A percentile compares a stretch with the other conserved stretches of the same genome.
These are phyloP conservation scores for Orientallactaga sibirica DNA, from an alignment of 2,797 vertebrate species.

Conservation along the genomic window DNA sequence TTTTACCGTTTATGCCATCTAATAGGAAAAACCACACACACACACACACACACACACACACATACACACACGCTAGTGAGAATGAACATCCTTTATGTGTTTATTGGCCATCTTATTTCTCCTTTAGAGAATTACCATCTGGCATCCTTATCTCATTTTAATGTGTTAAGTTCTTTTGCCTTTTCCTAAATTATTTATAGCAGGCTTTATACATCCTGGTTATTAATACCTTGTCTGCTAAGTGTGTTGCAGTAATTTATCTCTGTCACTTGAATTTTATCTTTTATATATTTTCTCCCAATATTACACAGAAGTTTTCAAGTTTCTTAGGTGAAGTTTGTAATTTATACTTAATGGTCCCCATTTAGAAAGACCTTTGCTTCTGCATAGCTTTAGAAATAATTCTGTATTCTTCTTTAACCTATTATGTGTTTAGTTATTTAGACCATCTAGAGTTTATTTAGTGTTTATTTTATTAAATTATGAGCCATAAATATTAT, in stretches of 20 bases:
- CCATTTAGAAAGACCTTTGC: not conserved
- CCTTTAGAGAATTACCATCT: conserved; percentile 58
- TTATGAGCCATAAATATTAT: conserved; percentile 3
- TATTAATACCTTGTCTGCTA: conserved; percentile 70
- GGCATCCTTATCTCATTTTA: conserved; percentile 62
- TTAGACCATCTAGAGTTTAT: not conserved
- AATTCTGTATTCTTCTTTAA: conserved; percentile 24
- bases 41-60: not conserved
- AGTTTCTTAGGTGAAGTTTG: not conserved
- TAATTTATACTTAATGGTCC: not conserved
- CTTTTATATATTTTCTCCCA: not conserved
- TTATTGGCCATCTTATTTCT: conserved; percentile 40
- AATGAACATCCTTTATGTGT: not conserved
- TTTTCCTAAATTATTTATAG: conserved; percentile 71
- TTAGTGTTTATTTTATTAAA: conserved; percentile 64
- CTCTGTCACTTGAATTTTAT: not conserved
- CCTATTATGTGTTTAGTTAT: conserved; percentile 37
- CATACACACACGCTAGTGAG: not conserved
- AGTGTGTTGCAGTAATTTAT: conserved; percentile 61
- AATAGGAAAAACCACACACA: not conserved
- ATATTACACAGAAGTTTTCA: conserved; percentile 20
- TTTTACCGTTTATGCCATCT: conserved; percentile 21
- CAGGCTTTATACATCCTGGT: conserved; percentile 59
- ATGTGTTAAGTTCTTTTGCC: conserved; percentile 47
- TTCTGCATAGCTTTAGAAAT: not conserved